phyloP scores from a whole-genome alignment of 1,140 invertebrate genomes.

The Zaprionus nigranus region DNA sequence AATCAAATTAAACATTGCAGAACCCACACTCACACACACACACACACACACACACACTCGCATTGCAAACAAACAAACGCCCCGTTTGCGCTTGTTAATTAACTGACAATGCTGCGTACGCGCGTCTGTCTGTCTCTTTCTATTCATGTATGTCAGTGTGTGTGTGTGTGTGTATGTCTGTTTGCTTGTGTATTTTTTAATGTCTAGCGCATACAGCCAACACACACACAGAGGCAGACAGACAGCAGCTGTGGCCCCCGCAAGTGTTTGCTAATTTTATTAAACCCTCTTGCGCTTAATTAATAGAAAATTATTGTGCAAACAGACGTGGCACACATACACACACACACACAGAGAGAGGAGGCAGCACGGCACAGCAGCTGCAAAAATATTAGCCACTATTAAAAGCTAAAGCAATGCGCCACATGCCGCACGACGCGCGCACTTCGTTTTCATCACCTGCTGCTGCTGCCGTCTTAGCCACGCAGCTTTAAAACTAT shows the following conservation, averaged over 20 bases:
- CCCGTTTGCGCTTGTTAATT: conserved; percentile 71
- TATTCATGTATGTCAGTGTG: not conserved
- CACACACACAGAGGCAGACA: not conserved
- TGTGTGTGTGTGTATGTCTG: conserved; percentile 3
- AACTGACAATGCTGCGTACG: conserved; percentile 64
- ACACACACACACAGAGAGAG: conserved; percentile 25
- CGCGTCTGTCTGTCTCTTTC: not conserved
- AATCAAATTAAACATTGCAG: conserved; percentile 65
- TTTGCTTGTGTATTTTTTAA: conserved; percentile 50
- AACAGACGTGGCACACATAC: conserved; percentile 40
- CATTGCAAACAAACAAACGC: conserved; percentile 23
- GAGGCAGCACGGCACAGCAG: conserved; percentile 8
- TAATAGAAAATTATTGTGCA: conserved; percentile 80
- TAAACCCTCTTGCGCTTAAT: conserved; percentile 74
- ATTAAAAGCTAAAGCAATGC: conserved; percentile 50
- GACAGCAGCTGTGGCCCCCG: conserved; percentile 40
- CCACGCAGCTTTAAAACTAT: conserved; percentile 69
- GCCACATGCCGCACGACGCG: conserved; percentile 28
- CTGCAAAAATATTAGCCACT: conserved; percentile 64
- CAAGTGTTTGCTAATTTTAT: conserved; percentile 82
- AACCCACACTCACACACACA: conserved; percentile 8
- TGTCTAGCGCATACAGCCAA: conserved; percentile 30
- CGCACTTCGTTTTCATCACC: conserved; percentile 51
- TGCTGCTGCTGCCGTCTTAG: conserved; percentile 48
- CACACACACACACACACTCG: conserved; percentile 14